Percentiles rank a stretch among this genome's conserved stretches.
Conservation (phyloP, 2,797 vertebrate genomes). For the Perodicticus potto region DNA sequence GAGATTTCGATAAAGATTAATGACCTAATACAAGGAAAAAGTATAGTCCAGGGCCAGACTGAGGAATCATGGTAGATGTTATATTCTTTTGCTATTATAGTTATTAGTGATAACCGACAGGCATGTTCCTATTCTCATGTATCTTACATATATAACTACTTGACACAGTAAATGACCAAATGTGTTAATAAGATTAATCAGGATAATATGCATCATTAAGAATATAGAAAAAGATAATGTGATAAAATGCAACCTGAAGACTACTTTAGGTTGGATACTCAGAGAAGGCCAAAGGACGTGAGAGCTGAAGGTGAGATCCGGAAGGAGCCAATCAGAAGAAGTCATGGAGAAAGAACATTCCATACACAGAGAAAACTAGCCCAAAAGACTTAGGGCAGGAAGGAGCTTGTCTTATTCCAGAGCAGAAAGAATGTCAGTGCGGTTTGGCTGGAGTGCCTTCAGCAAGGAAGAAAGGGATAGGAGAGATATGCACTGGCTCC, state of each 20-base stretch:
- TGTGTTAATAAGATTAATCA: not conserved
- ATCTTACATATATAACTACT: not conserved
- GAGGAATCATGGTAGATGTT: not conserved
- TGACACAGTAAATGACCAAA: not conserved
- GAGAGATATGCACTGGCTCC: not conserved
- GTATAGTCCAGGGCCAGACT: not conserved
- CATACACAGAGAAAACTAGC: not conserved
- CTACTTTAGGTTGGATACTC: not conserved
- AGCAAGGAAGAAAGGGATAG: not conserved
- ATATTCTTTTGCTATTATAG: not conserved
- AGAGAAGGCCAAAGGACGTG: not conserved
- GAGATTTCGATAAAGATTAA: not conserved
- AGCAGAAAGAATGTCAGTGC: slow-evolving; percentile 45
- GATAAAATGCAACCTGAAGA: not conserved
- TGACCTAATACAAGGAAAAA: not conserved
- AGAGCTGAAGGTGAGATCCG: not conserved
- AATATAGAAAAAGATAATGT: not conserved
- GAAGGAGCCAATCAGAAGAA: not conserved
- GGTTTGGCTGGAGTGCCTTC: slow-evolving; percentile 6
- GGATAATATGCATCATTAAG: not conserved
- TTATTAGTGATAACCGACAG: not conserved
- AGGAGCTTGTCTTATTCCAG: slow-evolving; percentile 12
- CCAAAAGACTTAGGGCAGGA: slow-evolving; percentile 42
- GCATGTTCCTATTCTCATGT: not conserved
- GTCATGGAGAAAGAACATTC: not conserved